Evolutionary conservation across 2,888 invertebrate species (phyloP).

Genomic region (Nomada ruficornis): DNA sequence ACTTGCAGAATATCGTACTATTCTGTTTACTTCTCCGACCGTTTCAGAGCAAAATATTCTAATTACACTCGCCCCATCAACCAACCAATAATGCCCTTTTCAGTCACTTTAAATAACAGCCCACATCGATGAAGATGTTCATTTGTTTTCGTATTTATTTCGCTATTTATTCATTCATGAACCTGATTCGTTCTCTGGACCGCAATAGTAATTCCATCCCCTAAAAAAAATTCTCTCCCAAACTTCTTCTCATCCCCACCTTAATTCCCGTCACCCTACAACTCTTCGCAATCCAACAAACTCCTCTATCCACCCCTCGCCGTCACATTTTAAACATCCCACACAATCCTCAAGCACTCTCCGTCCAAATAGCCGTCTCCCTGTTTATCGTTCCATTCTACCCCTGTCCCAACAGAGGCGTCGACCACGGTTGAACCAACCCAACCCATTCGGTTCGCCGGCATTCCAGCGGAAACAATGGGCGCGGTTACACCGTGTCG

Average conservation of each 20-base stretch:
- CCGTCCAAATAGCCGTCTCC: constrained; percentile 9
- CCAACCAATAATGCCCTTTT: no score
- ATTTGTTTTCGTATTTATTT: no score
- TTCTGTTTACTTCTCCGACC: no score
- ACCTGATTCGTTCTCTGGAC: no score
- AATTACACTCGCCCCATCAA: no score
- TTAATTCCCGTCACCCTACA: background rate
- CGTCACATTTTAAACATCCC: background rate
- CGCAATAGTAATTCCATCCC: background rate
- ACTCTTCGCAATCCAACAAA: background rate
- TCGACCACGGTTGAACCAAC: constrained; percentile 1
- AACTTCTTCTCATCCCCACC: background rate
- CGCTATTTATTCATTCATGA: no score
- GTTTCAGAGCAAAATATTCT: no score
- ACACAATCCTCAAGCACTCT: background rate
- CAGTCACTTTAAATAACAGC: no score
- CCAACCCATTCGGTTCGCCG: constrained; percentile 23
- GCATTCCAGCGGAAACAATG: constrained; percentile 60
- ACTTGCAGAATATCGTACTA: no score
- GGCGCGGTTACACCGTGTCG: constrained; percentile 63
- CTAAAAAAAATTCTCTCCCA: background rate
- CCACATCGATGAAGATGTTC: no score
- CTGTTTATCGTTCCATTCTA: constrained; percentile 21
- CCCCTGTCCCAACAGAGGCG: background rate
- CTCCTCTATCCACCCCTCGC: background rate